Evolutionary conservation across 2,797 vertebrate genomes (phyloP).

Genomic region (Smutsia gigantea): DNA sequence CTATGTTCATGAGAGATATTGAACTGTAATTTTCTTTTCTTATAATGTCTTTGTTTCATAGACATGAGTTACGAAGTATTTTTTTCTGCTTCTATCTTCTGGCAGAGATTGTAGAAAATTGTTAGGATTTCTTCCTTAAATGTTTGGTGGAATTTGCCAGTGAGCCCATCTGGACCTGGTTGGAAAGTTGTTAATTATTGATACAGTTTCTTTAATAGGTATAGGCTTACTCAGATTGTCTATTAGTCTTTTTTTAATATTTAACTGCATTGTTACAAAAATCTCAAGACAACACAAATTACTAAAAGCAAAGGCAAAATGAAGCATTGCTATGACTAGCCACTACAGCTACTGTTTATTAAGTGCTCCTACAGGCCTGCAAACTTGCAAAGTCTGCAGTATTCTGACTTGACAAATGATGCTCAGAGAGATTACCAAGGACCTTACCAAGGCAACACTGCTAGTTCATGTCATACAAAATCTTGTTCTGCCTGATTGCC

Average conservation of each 20-base stretch:
- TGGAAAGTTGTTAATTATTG: background rate
- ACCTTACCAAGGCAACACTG: conserved; percentile 29
- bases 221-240: background rate
- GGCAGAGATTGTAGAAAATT: background rate
- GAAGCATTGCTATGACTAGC: background rate
- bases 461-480: background rate
- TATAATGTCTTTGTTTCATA: background rate
- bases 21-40: background rate
- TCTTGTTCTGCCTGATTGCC: background rate
- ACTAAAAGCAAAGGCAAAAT: background rate
- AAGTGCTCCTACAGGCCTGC: background rate
- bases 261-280: background rate
- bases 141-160: background rate
- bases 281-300: background rate
- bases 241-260: background rate
- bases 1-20: background rate
- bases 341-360: background rate
- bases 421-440: background rate
- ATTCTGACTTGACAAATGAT: background rate
- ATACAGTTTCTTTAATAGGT: background rate
- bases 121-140: background rate
- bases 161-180: background rate
- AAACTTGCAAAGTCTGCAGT: background rate
- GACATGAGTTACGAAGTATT: background rate
- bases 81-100: background rate